Conservation (phyloP, 2,797 vertebrate genomes). For the Dermochelys coriacea region DNA sequence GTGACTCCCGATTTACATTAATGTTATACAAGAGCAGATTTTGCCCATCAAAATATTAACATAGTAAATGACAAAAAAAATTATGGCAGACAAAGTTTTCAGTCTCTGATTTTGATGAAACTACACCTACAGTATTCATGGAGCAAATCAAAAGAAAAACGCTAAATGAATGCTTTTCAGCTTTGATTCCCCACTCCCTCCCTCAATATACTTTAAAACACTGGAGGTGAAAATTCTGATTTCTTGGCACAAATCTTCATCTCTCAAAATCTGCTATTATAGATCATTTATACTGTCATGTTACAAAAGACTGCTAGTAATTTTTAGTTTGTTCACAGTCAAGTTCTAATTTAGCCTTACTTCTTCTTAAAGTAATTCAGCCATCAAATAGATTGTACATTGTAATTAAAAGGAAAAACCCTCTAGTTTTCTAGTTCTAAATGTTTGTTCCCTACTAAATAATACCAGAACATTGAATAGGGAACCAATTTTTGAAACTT, state of each 20-base stretch:
- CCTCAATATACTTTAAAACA: not conserved
- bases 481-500: not conserved
- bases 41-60: not conserved
- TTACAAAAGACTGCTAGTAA: not conserved
- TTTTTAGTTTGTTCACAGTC: not conserved
- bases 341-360: not conserved
- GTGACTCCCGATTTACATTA: not conserved
- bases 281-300: not conserved
- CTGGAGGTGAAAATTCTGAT: not conserved
- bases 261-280: not conserved
- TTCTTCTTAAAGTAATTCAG: not conserved
- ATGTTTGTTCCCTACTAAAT: not conserved
- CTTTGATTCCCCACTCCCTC: not conserved
- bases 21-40: not conserved
- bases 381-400: not conserved
- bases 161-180: not conserved
- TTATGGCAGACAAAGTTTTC: not conserved
- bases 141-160: not conserved
- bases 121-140: not conserved
- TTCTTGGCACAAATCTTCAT: not conserved
- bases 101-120: not conserved
- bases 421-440: not conserved
- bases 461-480: not conserved
- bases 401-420: rapidly evolving
- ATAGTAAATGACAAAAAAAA: not conserved